Percentiles rank a stretch among this genome's conserved stretches.
Evolutionary conservation across 2,888 invertebrate genomes (phyloP).

Genomic region (Julus scanicus): DNA sequence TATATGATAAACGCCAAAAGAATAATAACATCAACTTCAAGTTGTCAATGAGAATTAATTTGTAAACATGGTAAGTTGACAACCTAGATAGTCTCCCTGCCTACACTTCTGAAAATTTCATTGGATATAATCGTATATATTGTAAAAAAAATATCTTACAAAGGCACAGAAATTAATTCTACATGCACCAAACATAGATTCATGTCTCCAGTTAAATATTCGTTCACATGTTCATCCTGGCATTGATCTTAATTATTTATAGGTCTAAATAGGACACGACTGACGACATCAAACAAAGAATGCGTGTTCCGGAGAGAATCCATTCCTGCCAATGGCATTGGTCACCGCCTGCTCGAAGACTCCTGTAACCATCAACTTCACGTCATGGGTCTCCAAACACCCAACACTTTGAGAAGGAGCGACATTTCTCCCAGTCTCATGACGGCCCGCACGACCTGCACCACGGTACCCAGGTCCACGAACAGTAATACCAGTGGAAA

Average conservation of each 20-base stretch:
- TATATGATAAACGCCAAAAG: neutral
- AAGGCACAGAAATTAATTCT: too few relatives aligned
- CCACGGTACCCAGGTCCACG: neutral
- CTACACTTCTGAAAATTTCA: too few relatives aligned
- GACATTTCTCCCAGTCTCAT: neutral
- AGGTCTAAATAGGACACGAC: neutral
- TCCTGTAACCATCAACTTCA: neutral
- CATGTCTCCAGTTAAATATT: too few relatives aligned
- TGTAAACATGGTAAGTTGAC: too few relatives aligned
- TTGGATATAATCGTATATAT: too few relatives aligned
- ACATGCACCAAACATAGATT: too few relatives aligned
- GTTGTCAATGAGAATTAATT: too few relatives aligned
- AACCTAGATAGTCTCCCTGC: too few relatives aligned
- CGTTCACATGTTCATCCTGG: neutral
- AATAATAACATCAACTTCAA: too few relatives aligned
- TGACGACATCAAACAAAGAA: neutral
- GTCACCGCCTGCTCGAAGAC: neutral
- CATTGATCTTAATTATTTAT: neutral
- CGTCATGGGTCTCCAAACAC: conserved; percentile 7
- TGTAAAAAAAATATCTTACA: too few relatives aligned
- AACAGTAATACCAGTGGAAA: neutral
- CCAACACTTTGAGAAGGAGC: neutral
- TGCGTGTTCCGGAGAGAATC: conserved; percentile 15
- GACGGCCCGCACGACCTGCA: neutral
- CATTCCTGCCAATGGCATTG: conserved; percentile 23